Conservation (phyloP, 2,888 invertebrate genomes). For the Hirtodrosophila confusa region DNA sequence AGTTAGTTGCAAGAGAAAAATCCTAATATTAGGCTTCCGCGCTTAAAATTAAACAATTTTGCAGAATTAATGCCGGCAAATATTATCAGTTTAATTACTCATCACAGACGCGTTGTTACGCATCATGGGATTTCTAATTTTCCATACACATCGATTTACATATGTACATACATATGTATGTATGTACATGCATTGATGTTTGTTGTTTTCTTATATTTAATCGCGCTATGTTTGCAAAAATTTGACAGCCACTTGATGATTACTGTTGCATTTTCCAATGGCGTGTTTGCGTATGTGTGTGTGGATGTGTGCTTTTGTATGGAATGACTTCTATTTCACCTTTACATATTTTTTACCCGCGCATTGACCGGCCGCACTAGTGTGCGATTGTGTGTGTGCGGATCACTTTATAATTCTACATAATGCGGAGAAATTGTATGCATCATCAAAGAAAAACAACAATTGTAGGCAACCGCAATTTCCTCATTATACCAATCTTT, state of each 20-base stretch:
- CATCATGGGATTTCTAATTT: slow-evolving; percentile 22
- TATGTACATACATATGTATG: slow-evolving; percentile 1
- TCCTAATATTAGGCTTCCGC: background rate
- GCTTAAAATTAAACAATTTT: slow-evolving; percentile 1
- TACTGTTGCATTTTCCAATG: slow-evolving; percentile 59
- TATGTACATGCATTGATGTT: slow-evolving; percentile 1
- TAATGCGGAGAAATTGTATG: slow-evolving; percentile 51
- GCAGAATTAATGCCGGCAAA: slow-evolving; percentile 14
- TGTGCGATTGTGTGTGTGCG: slow-evolving; percentile 15
- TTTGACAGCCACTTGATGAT: slow-evolving; percentile 38
- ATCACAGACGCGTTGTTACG: background rate
- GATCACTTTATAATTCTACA: slow-evolving; percentile 33
- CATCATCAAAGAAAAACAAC: slow-evolving; percentile 53
- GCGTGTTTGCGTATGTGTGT: slow-evolving; percentile 41
- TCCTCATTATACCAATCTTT: slow-evolving; percentile 7
- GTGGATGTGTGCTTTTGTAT: slow-evolving; percentile 36
- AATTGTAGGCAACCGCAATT: slow-evolving; percentile 9
- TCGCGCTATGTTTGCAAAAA: slow-evolving; percentile 27
- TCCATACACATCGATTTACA: slow-evolving; percentile 2
- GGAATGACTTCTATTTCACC: slow-evolving; percentile 77
- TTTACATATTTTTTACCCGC: slow-evolving; percentile 65
- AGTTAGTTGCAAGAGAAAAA: background rate
- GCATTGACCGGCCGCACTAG: slow-evolving; percentile 30
- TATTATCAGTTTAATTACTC: slow-evolving; percentile 29
- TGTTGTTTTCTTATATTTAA: slow-evolving; percentile 6